Conservation (phyloP, 1,140 invertebrate genomes). For the Drosophila repletoides region DNA sequence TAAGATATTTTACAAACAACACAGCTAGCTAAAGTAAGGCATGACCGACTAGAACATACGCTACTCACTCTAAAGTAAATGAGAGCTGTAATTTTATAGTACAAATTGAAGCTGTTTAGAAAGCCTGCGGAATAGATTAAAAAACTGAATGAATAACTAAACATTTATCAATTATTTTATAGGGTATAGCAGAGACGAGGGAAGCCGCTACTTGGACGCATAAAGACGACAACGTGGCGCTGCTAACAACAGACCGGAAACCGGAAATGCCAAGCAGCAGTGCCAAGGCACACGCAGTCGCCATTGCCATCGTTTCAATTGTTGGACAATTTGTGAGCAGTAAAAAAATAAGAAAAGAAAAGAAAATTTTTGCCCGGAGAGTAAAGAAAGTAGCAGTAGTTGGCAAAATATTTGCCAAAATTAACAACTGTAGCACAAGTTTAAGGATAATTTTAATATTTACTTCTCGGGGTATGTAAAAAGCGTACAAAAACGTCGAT, state of each 20-base stretch:
- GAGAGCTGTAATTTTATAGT: too few relatives aligned
- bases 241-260: conserved; percentile 63
- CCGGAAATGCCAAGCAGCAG: conserved; percentile 69
- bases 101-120: too few relatives aligned
- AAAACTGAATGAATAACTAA: too few relatives aligned
- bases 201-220: conserved; percentile 9
- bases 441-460: conserved; percentile 6
- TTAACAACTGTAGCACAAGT: conserved; percentile 10
- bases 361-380: too few relatives aligned
- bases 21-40: background rate
- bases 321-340: conserved; percentile 52
- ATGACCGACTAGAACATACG: background rate
- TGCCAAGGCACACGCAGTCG: conserved; percentile 49
- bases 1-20: conserved; percentile 26
- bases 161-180: too few relatives aligned
- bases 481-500: too few relatives aligned
- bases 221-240: conserved; percentile 66
- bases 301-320: conserved; percentile 46
- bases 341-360: background rate
- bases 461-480: background rate
- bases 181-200: background rate
- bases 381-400: background rate
- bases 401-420: conserved; percentile 58
- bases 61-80: too few relatives aligned
- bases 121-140: too few relatives aligned